A percentile compares a stretch with the other conserved stretches of the same genome.
Conservation (phyloP, 2,113 vertebrate species). For the Procapra przewalskii region DNA sequence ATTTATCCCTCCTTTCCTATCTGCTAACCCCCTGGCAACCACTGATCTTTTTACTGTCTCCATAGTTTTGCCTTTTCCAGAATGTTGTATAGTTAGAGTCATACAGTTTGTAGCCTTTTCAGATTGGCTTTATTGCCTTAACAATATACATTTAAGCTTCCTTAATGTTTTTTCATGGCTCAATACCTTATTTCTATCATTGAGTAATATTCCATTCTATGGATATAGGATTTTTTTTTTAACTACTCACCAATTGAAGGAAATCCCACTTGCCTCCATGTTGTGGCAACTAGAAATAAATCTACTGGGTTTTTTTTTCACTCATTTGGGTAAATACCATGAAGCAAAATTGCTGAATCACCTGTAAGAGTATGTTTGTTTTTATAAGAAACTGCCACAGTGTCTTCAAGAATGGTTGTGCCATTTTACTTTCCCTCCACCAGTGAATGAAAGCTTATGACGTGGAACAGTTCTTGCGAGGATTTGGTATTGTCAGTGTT, state of each 20-base stretch:
- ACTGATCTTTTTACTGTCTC: neutral
- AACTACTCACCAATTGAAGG: neutral
- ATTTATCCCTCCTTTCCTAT: neutral
- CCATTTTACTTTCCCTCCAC: neutral
- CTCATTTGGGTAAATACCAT: neutral
- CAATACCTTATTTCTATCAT: neutral
- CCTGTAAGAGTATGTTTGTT: neutral
- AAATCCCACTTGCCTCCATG: neutral
- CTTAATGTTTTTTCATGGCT: neutral
- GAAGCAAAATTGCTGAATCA: neutral
- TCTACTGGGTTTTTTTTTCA: neutral
- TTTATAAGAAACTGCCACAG: neutral
- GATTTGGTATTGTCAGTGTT: neutral
- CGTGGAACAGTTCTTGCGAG: neutral
- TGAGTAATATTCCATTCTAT: neutral
- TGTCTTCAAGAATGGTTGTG: neutral
- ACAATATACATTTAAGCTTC: neutral
- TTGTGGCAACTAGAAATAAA: neutral
- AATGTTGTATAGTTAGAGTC: neutral
- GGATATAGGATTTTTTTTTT: neutral
- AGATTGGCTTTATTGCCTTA: neutral
- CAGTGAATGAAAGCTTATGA: neutral
- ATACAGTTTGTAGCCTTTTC: neutral
- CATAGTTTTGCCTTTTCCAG: neutral
- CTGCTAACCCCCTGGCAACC: neutral